These are phyloP conservation scores for Planococcus citri DNA, from an alignment of 1,140 invertebrate genomes.

Conservation along the genomic window DNA sequence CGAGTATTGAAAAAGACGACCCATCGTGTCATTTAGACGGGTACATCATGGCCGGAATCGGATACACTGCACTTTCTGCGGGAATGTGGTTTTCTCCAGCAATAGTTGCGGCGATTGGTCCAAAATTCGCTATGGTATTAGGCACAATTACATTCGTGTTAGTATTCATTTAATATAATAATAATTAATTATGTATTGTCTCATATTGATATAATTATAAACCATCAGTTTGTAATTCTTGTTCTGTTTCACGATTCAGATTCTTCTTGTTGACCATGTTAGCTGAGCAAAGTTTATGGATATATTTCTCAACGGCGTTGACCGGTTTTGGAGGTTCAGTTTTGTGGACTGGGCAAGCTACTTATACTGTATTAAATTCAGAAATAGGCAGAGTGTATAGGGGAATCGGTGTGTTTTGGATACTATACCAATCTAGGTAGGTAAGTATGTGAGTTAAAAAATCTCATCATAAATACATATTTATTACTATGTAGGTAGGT, in stretches of 20 bases:
- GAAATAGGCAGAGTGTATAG: slow-evolving; percentile 70
- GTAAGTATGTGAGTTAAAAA: no score
- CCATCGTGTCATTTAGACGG: slow-evolving; percentile 64
- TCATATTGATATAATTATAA: no score
- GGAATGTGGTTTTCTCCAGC: slow-evolving; percentile 90
- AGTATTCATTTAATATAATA: not conserved
- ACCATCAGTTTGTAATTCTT: no score
- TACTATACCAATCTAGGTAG: slow-evolving; percentile 77
- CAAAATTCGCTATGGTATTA: slow-evolving; percentile 69
- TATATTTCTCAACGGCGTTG: slow-evolving; percentile 71
- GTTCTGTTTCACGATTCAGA: not conserved
- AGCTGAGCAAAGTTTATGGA: slow-evolving; percentile 45
- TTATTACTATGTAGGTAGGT: no score
- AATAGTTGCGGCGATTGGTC: slow-evolving; percentile 65
- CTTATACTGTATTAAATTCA: slow-evolving; percentile 83
- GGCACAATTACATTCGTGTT: slow-evolving; percentile 40
- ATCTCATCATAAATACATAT: no score
- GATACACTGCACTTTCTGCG: slow-evolving; percentile 75
- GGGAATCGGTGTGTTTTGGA: slow-evolving; percentile 93
- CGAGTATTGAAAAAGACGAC: slow-evolving; percentile 65
- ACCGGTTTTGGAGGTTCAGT: slow-evolving; percentile 82
- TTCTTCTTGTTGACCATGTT: not conserved
- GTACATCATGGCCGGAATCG: slow-evolving; percentile 76
- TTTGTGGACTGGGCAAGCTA: slow-evolving; percentile 85
- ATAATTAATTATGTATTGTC: no score